These are phyloP conservation scores for Tachypleus tridentatus DNA, from an alignment of 1,140 invertebrate genomes.

Conservation along the genomic window DNA sequence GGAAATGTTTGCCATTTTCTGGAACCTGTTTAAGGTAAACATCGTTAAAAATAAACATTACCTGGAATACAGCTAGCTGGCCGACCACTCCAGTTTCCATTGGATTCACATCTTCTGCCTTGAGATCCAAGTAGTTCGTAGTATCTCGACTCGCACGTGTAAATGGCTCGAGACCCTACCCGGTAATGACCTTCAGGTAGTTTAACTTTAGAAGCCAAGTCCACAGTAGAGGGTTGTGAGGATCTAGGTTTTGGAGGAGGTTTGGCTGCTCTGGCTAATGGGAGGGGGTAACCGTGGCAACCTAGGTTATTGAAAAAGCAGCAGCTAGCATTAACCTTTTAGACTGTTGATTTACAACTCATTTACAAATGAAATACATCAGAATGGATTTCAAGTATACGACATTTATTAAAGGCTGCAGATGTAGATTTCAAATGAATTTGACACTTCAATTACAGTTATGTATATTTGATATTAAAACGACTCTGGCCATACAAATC, in stretches of 20 bases:
- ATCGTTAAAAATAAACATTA: not conserved
- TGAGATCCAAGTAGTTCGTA: conserved; percentile 19
- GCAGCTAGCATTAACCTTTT: not conserved
- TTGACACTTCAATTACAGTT: no score
- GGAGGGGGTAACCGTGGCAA: not conserved
- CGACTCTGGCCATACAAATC: no score
- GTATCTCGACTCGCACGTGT: conserved; percentile 17
- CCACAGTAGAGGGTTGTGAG: not conserved
- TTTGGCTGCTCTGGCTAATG: not conserved
- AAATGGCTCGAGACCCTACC: conserved; percentile 9
- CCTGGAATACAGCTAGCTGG: conserved; percentile 18
- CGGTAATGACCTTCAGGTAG: conserved; percentile 12
- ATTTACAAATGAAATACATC: not conserved
- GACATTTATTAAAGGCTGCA: no score
- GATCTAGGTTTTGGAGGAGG: not conserved
- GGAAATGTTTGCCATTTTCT: no score
- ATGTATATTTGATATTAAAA: no score
- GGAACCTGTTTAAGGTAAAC: no score
- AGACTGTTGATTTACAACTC: not conserved
- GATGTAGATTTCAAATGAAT: no score
- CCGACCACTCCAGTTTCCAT: conserved; percentile 19
- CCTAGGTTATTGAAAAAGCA: not conserved
- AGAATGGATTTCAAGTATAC: not conserved
- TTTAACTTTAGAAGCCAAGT: not conserved
- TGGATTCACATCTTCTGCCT: conserved; percentile 12